Evolutionary conservation across 2,113 vertebrate genomes (phyloP).

Genomic region (Otis tarda): DNA sequence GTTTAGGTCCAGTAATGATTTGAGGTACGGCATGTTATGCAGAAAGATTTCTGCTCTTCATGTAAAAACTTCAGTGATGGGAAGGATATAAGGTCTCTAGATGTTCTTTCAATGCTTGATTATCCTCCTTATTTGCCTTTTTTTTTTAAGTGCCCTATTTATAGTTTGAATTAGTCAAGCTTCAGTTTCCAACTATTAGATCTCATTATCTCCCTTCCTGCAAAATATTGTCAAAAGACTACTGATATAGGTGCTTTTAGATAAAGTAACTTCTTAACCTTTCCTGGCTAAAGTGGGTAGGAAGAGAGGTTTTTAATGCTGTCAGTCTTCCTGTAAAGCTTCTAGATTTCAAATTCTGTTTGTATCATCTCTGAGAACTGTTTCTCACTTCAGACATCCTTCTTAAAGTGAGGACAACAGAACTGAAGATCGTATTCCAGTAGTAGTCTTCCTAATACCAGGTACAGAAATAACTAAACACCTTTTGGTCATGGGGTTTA

Average conservation of each 20-base stretch:
- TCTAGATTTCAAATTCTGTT: not conserved
- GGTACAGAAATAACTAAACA: not conserved
- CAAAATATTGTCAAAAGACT: slow-evolving; percentile 61
- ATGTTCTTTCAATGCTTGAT: slow-evolving; percentile 59
- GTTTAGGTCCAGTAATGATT: not conserved
- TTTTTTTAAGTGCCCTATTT: slow-evolving; percentile 59
- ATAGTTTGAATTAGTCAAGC: slow-evolving; percentile 65
- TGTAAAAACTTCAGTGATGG: not conserved
- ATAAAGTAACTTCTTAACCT: slow-evolving; percentile 49
- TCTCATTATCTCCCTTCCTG: slow-evolving; percentile 64
- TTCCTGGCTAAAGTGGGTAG: slow-evolving; percentile 15
- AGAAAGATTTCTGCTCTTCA: not conserved
- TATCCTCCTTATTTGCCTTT: slow-evolving; percentile 42
- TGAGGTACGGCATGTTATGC: not conserved
- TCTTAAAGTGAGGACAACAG: not conserved
- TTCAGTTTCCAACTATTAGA: slow-evolving; percentile 65
- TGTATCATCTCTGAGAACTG: not conserved
- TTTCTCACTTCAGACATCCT: not conserved
- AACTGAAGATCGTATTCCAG: not conserved
- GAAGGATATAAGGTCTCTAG: slow-evolving; percentile 2
- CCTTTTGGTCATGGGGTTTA: not conserved
- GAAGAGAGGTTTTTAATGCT: not conserved
- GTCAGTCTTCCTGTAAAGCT: not conserved
- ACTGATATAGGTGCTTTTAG: slow-evolving; percentile 52
- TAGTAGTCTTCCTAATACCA: not conserved